Evolutionary conservation across 1,140 invertebrate genomes (phyloP).

Genomic region (Solenopsis invicta): DNA sequence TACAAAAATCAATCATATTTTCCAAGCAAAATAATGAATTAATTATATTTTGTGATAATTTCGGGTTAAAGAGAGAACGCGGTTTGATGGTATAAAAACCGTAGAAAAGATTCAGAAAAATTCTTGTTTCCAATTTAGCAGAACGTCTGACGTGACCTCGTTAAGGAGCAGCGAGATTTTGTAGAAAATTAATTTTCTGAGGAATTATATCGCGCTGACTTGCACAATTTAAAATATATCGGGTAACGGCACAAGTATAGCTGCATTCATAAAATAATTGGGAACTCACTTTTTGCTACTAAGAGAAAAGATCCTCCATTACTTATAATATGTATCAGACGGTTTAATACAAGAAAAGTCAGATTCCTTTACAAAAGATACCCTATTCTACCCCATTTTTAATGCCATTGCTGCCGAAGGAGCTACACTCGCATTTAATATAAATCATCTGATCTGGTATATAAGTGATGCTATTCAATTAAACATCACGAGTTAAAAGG

Average conservation of each 20-base stretch:
- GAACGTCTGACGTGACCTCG: slow-evolving; percentile 12
- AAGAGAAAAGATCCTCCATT: background rate
- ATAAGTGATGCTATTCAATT: slow-evolving; percentile 3
- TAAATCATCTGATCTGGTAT: background rate
- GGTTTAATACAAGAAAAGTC: background rate
- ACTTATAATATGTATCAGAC: background rate
- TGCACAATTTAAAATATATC: slow-evolving; percentile 11
- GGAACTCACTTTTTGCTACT: background rate
- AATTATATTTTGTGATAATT: slow-evolving; percentile 7
- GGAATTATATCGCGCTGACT: background rate
- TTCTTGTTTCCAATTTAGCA: slow-evolving; percentile 61
- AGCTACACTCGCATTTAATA: background rate
- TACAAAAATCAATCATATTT: slow-evolving; percentile 41
- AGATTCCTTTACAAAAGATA: background rate
- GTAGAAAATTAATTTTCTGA: slow-evolving; percentile 43
- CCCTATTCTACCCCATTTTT: background rate
- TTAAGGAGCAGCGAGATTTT: slow-evolving; percentile 13
- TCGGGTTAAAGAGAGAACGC: background rate
- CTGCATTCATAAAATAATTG: slow-evolving; percentile 5
- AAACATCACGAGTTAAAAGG: slow-evolving; percentile 7
- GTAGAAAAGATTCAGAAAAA: background rate
- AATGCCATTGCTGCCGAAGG: background rate
- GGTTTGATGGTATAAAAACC: background rate
- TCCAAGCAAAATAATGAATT: background rate
- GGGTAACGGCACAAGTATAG: background rate